These are phyloP conservation scores for Python bivittatus DNA, from an alignment of 2,113 vertebrate species.

Conservation along the genomic window DNA sequence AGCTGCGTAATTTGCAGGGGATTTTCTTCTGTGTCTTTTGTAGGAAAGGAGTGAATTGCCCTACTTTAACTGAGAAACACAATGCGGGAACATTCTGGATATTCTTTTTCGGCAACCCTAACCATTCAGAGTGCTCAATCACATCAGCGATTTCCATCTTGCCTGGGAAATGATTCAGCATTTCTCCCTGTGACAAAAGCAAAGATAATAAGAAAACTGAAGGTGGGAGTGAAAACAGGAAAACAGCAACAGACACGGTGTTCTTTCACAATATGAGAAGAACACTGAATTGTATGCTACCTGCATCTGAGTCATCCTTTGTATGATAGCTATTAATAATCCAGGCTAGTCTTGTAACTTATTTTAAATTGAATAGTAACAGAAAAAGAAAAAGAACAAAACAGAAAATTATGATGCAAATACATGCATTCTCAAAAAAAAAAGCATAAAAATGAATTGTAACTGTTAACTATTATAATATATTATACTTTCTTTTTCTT, in stretches of 20 bases:
- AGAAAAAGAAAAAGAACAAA: no score
- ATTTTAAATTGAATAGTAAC: no score
- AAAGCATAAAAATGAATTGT: no score
- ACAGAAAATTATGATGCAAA: no score
- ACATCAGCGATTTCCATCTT: conserved; percentile 22
- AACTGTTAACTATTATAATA: no score
- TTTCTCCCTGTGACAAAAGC: conserved; percentile 46
- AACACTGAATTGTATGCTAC: conserved; percentile 5
- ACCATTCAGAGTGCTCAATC: conserved; percentile 50
- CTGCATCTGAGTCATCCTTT: conserved; percentile 33
- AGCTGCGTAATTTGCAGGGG: conserved; percentile 55
- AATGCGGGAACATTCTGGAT: conserved; percentile 42
- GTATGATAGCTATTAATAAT: background rate
- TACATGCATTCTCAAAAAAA: no score
- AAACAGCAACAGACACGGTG: conserved; percentile 23
- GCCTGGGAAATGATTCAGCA: conserved; percentile 63
- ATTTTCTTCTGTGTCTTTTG: conserved; percentile 42
- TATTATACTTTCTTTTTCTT: no score
- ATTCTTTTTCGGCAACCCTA: conserved; percentile 47
- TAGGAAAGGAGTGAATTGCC: conserved; percentile 59
- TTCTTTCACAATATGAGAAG: conserved; percentile 5
- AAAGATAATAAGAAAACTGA: conserved; percentile 45
- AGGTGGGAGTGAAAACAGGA: conserved; percentile 1
- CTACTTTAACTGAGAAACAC: conserved; percentile 43
- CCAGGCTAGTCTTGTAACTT: background rate